These are phyloP conservation scores for Melieria omissa DNA, from an alignment of 2,888 invertebrate genomes.

Conservation along the genomic window DNA sequence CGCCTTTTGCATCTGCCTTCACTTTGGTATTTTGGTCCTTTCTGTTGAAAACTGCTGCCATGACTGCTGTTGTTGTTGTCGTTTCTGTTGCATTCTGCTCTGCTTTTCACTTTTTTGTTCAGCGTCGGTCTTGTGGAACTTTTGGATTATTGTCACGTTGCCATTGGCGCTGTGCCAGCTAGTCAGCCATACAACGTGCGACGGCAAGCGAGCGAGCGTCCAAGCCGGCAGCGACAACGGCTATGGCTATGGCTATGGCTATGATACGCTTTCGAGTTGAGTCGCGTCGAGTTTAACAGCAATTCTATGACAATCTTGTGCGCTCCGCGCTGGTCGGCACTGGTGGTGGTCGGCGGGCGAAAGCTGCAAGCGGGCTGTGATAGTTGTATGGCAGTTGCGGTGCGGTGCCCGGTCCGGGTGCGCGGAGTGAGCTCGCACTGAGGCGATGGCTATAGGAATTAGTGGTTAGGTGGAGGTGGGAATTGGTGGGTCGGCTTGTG, in stretches of 20 bases:
- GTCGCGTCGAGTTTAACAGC: slow-evolving; percentile 13
- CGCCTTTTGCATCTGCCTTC: too few species aligned
- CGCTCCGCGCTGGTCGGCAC: neutral
- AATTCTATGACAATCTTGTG: slow-evolving; percentile 4
- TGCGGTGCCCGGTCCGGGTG: too few species aligned
- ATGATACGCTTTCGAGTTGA: slow-evolving; percentile 26
- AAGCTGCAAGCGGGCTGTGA: slow-evolving; percentile 1
- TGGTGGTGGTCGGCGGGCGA: neutral
- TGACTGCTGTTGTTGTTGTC: neutral
- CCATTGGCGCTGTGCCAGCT: slow-evolving; percentile 42
- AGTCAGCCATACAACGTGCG: too few species aligned
- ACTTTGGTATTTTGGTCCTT: too few species aligned
- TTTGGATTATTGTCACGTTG: slow-evolving; percentile 37
- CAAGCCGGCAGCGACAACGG: too few species aligned
- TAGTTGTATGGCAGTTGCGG: neutral
- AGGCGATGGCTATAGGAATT: too few species aligned
- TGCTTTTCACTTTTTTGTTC: neutral
- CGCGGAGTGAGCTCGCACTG: too few species aligned
- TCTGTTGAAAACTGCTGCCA: neutral
- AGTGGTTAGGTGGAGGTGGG: too few species aligned
- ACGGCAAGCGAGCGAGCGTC: too few species aligned
- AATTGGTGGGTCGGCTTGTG: too few species aligned
- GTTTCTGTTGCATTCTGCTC: neutral
- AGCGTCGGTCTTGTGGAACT: neutral
- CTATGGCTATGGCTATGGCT: neutral